Base-by-base conservation (phyloP, 2,888 invertebrate species). In the Spisula subtruncata region DNA sequence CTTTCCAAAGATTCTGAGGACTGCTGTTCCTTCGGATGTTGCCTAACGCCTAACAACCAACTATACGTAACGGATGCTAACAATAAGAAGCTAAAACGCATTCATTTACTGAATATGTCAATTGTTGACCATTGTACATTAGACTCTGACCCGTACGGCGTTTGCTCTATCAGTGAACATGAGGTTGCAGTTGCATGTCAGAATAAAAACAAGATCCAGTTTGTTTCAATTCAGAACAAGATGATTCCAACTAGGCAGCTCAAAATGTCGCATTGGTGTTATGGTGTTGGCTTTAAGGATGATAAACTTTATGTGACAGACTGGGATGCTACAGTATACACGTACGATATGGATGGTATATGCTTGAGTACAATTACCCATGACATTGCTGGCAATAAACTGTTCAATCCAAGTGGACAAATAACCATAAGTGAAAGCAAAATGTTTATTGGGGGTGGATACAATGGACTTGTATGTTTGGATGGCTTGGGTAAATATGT, bases 41-140 rank as follows among this genome's bases (percentile, higher is more conserved):
- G 85, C 25, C 20, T 54, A n/a, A 85, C 56, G 2, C 48, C 25
- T 35, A 54, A 85, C 56, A 79, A 56, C 18, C 4, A n/a, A 20
- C 20, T 80, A n/a, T 20, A 80, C 8, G n/a, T 85, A 20, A 66
- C 51, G 35, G 85, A 85, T 56, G 18, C 2, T n/a, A 75, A 54
- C n/a, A 85, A 85, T n/a, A 85, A 54, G 41, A 85, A 85, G 20
- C 80, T 85, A 10, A 85, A 85, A 56, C 85, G 85, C 29, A 46
- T 51, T 20, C 41, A 85, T n/a, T 54, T 54, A 12, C 20, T 41
- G 41, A 79, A 18, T 20, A 80, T 83, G 66, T 51, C 56, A 10
- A 56, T 85, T 16, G 80, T 46, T 51, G 56, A 46, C 29, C 35
- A 51, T 54, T 85, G 85, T 20, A 25, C 29, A 14, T 35, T 85